Percentiles rank a stretch among this genome's conserved stretches.
phyloP scores from a whole-genome alignment of 2,797 vertebrate genomes.

The Hippoglossus hippoglossus region DNA sequence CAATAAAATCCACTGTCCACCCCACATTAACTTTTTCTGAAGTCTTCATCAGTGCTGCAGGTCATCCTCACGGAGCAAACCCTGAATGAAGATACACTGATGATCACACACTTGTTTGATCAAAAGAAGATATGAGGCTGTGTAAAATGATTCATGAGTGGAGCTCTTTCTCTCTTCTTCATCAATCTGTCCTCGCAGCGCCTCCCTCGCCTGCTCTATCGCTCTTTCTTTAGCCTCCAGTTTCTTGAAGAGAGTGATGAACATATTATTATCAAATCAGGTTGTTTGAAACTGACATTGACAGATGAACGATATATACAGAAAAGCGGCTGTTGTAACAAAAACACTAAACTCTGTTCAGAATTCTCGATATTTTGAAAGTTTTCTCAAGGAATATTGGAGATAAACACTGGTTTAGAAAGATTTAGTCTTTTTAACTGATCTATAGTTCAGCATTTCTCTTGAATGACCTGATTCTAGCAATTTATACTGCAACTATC shows the following conservation, averaged over 20 bases:
- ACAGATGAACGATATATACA: no score
- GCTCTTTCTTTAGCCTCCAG: slow-evolving; percentile 86
- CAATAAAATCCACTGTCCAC: no score
- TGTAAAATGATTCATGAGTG: slow-evolving; percentile 52
- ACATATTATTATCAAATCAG: slow-evolving; percentile 20
- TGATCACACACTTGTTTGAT: not conserved
- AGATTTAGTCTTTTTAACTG: no score
- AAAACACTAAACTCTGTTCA: no score
- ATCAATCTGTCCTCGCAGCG: slow-evolving; percentile 83
- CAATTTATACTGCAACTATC: no score
- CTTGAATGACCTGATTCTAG: no score
- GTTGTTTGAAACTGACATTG: not conserved
- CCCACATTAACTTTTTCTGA: slow-evolving; percentile 74
- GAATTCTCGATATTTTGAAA: no score
- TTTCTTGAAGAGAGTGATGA: slow-evolving; percentile 77
- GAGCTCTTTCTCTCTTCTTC: slow-evolving; percentile 93
- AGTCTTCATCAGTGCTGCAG: slow-evolving; percentile 91
- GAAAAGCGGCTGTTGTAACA: no score
- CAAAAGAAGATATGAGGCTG: not conserved
- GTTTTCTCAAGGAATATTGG: no score
- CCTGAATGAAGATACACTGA: slow-evolving; percentile 77
- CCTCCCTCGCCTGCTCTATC: slow-evolving; percentile 84
- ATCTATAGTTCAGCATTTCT: no score
- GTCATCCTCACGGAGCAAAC: slow-evolving; percentile 90
- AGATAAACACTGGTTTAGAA: no score